Conservation (phyloP, 2,797 vertebrate genomes). For the Cetoscarus ocellatus region DNA sequence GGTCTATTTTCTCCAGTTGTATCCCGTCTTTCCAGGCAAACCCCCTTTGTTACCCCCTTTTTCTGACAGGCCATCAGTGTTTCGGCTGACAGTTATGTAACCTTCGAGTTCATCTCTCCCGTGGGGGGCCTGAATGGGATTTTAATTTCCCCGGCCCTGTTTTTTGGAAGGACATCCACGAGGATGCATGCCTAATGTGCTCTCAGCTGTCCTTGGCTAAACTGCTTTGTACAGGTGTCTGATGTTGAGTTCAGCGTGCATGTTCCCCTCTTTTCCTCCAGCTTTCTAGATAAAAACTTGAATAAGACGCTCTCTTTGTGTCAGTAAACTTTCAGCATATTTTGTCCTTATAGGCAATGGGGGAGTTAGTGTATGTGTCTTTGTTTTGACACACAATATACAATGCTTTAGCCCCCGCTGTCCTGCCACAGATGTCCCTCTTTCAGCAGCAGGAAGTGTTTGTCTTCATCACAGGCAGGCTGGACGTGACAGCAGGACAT, state of each 20-base stretch:
- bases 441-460: conserved; percentile 63
- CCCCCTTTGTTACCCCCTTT: conserved; percentile 1
- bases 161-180: conserved; percentile 70
- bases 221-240: conserved; percentile 68
- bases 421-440: conserved; percentile 50
- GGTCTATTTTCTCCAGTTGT: conserved; percentile 35
- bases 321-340: neutral
- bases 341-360: conserved; percentile 6
- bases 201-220: conserved; percentile 71
- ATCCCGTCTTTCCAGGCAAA: conserved; percentile 21
- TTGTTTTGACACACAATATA: conserved; percentile 4
- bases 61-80: conserved; percentile 44
- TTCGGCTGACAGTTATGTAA: conserved; percentile 64
- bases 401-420: neutral
- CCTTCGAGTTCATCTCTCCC: conserved; percentile 56
- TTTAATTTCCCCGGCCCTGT: conserved; percentile 70
- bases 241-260: conserved; percentile 55
- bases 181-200: conserved; percentile 68
- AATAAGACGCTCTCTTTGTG: neutral
- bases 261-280: conserved; percentile 31
- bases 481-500: conserved; percentile 64
- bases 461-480: conserved; percentile 54
- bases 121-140: conserved; percentile 65
- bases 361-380: conserved; percentile 10
- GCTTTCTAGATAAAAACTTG: conserved; percentile 22